These are phyloP conservation scores for Leguminivora glycinivorella DNA, from an alignment of 1,140 invertebrate species.

Conservation along the genomic window DNA sequence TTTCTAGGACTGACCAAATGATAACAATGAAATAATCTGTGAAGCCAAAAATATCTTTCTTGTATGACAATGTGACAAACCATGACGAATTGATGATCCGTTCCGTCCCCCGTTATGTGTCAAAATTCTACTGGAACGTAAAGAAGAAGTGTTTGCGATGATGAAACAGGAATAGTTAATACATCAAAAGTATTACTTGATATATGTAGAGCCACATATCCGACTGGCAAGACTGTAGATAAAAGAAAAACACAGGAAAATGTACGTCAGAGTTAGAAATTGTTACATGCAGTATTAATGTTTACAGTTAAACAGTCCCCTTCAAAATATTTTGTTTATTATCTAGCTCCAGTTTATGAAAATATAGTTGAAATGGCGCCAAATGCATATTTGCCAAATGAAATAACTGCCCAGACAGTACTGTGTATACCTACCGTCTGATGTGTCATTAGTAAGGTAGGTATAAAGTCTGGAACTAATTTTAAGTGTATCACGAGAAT, in stretches of 20 bases:
- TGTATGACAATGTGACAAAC: too few relatives aligned
- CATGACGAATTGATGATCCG: too few relatives aligned
- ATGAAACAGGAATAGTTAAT: not conserved
- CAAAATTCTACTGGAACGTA: too few relatives aligned
- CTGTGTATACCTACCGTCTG: constrained; percentile 48
- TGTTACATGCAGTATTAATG: constrained; percentile 36
- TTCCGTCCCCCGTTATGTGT: too few relatives aligned
- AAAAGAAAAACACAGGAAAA: too few relatives aligned
- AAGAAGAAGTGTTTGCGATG: not conserved
- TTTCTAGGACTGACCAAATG: too few relatives aligned
- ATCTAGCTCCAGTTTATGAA: constrained; percentile 49
- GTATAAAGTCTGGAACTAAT: constrained; percentile 35
- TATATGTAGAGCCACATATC: too few relatives aligned
- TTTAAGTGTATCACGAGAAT: constrained; percentile 24
- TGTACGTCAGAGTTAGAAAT: not conserved
- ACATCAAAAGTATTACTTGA: too few relatives aligned
- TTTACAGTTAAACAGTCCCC: constrained; percentile 48
- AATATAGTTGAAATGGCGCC: constrained; percentile 62
- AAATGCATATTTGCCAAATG: constrained; percentile 71
- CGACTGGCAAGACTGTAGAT: too few relatives aligned
- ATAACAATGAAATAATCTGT: too few relatives aligned
- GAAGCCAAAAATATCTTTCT: too few relatives aligned
- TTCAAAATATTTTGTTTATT: constrained; percentile 50
- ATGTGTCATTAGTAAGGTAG: constrained; percentile 26
- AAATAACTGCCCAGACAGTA: constrained; percentile 65